A percentile compares a stretch with the other conserved stretches of the same genome.
Evolutionary conservation across 2,888 invertebrate species (phyloP).

Genomic region (Agrilus biguttatus): DNA sequence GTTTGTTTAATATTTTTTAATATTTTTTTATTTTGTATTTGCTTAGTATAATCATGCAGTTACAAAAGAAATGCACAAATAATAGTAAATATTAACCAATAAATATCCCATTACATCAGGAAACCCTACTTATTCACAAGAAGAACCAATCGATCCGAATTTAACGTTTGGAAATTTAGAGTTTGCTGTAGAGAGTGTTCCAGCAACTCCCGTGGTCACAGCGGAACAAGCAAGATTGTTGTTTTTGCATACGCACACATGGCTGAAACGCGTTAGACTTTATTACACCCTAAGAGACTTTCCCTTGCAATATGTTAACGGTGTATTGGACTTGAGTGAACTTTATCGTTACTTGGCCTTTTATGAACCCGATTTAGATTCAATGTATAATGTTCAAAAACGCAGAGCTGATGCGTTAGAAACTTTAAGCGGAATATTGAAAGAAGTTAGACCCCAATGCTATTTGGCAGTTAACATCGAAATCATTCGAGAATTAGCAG

Average conservation of each 20-base stretch:
- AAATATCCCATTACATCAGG: too few species aligned
- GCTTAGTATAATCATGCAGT: too few species aligned
- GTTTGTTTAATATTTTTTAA: too few species aligned
- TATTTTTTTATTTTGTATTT: too few species aligned
- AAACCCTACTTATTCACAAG: too few species aligned
- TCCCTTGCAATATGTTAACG: slow-evolving; percentile 43
- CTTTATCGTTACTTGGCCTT: slow-evolving; percentile 53
- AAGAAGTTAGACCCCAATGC: slow-evolving; percentile 41
- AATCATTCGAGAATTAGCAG: slow-evolving; percentile 38
- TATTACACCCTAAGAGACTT: slow-evolving; percentile 44
- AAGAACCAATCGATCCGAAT: too few species aligned
- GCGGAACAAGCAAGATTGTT: slow-evolving; percentile 37
- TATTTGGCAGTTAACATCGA: slow-evolving; percentile 32
- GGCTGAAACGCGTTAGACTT: slow-evolving; percentile 42
- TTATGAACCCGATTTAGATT: slow-evolving; percentile 54
- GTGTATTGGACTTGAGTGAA: slow-evolving; percentile 45
- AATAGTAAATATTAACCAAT: too few species aligned
- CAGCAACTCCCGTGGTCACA: slow-evolving; percentile 22
- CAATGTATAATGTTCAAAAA: slow-evolving; percentile 42
- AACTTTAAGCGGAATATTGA: slow-evolving; percentile 38
- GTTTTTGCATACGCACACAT: slow-evolving; percentile 41
- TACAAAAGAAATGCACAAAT: too few species aligned
- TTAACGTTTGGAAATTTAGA: slow-evolving; percentile 4
- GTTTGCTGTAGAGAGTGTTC: slow-evolving; percentile 15
- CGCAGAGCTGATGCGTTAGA: slow-evolving; percentile 44